phyloP scores from a whole-genome alignment of 2,113 vertebrate species.

The Anoura caudifer region DNA sequence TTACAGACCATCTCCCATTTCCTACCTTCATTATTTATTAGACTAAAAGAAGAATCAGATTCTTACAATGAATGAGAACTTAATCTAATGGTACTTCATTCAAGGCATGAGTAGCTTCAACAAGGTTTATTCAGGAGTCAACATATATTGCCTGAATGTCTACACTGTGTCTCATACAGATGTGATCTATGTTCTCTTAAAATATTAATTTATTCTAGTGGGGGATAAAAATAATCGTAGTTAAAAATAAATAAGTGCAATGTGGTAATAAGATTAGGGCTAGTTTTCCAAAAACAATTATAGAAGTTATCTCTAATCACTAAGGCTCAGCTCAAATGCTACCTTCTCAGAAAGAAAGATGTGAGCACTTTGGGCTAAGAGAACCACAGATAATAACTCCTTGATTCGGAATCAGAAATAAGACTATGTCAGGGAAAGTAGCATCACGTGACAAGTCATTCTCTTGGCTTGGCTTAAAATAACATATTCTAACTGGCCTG shows the following conservation, averaged over 20 bases:
- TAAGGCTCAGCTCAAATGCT: background rate
- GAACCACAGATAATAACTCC: background rate
- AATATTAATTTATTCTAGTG: background rate
- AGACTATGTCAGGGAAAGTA: background rate
- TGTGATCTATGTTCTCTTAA: background rate
- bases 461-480: background rate
- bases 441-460: background rate
- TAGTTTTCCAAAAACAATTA: background rate
- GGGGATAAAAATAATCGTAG: background rate
- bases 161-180: background rate
- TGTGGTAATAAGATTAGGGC: background rate
- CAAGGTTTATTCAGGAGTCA: background rate
- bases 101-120: background rate
- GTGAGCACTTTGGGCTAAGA: background rate
- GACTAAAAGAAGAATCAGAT: background rate
- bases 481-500: background rate
- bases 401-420: background rate
- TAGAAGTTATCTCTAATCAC: background rate
- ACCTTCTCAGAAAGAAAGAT: background rate
- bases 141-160: background rate
- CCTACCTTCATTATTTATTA: background rate
- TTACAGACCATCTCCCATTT: background rate
- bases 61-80: background rate
- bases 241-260: background rate
- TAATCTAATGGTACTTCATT: background rate